phyloP scores from a whole-genome alignment of 2,888 invertebrate genomes.

The Ophioninae sp. region DNA sequence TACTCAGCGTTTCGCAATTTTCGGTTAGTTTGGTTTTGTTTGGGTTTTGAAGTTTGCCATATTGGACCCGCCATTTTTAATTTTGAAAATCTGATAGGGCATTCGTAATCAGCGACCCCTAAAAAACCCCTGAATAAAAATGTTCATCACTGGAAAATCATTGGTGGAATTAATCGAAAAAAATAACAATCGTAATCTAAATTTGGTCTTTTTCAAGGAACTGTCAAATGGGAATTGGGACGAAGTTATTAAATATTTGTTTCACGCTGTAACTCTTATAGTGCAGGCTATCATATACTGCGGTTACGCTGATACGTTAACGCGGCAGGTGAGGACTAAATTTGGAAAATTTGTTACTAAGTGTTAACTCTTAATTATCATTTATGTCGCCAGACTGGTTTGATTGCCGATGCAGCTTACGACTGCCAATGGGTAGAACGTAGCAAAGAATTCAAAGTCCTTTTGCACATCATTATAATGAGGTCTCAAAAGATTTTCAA shows the following conservation, averaged over 20 bases:
- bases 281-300: constrained; percentile 64
- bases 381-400: constrained; percentile 50
- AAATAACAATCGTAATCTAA: not conserved
- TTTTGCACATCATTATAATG: constrained; percentile 62
- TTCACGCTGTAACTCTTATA: constrained; percentile 60
- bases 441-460: constrained; percentile 54
- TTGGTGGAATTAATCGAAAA: not conserved
- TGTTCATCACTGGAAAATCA: too few species aligned
- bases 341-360: not conserved
- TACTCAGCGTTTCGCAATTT: too few species aligned
- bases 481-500: constrained; percentile 59
- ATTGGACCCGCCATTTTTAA: too few species aligned
- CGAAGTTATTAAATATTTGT: constrained; percentile 56
- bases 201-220: constrained; percentile 27
- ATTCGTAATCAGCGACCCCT: too few species aligned
- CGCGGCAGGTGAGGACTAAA: constrained; percentile 56
- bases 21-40: too few species aligned
- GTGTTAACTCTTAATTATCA: not conserved
- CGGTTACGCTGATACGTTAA: constrained; percentile 62
- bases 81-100: too few species aligned
- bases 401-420: constrained; percentile 58
- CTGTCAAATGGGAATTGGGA: constrained; percentile 40
- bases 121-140: too few species aligned
- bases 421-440: constrained; percentile 61
- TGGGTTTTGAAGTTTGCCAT: too few species aligned